Base-by-base conservation (phyloP, 2,113 vertebrate genomes). In the Addax nasomaculatus region DNA sequence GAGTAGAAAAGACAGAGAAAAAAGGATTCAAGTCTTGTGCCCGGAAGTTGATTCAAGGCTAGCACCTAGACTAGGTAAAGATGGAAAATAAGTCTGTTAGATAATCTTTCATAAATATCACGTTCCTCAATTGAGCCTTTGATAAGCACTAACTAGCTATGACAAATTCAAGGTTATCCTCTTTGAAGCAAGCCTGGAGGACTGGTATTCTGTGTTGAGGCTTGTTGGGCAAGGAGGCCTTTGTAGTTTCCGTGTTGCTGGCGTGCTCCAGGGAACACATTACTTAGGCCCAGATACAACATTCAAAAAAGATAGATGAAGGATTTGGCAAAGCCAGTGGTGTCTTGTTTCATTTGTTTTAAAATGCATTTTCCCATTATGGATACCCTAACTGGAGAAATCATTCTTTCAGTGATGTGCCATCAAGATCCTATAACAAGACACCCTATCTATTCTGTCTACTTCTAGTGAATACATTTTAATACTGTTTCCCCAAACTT, bases 151-250 rank as follows among this genome's bases (percentile, higher is more conserved):
- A 86, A 92, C 81, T 79, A 29, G 85, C 89, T 93, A 27, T 62
- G 73, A 62, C 67, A 95, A 45, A 93, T 55, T 81, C 43, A 47
- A 29, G 76, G 60, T 81, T 85, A 58, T 90, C 39, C 15, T 93
- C 86, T 91, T 60, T 90, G 94, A 96, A 96, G 93, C 70, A 60
- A 67, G 60, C 83, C 96, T 33, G 17, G 91, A 97, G 89, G 93
- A 89, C 89, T 83, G 30, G 16, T 70, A 14, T 90, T 95, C 89
- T 93, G 10, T 94, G 95, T 84, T 53, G 91, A 89, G 79, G 60
- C 95, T 86, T 96, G 96, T 83, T 92, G 89, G 80, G 73, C 25
- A 51, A 57, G 64, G 92, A 25, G 70, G 81, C 39, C 85, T 95
- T 95, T 96, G 90, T 95, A 88, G 92, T 90, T 85, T 78, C 80